Evolutionary conservation across 2,797 vertebrate genomes (phyloP).

Genomic region (Sardinella longiceps): DNA sequence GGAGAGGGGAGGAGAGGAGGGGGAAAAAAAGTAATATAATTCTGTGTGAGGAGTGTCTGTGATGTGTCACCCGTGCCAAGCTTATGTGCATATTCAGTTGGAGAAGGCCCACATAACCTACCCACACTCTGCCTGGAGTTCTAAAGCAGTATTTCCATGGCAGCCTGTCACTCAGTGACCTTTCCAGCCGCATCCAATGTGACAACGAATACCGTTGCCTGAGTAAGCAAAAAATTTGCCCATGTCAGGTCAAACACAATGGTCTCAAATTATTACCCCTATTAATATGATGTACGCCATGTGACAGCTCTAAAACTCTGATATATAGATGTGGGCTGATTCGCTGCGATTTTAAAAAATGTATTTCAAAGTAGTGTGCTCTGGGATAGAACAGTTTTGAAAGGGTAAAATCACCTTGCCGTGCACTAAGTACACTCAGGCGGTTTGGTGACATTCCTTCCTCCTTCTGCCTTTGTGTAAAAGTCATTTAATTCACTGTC

Average conservation of each 20-base stretch:
- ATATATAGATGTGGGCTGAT: conserved; percentile 33
- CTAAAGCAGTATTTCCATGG: conserved; percentile 54
- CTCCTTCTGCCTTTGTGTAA: background rate
- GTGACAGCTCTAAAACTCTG: conserved; percentile 71
- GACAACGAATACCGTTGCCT: conserved; percentile 38
- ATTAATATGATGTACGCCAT: conserved; percentile 73
- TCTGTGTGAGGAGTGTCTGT: background rate
- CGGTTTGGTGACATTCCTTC: background rate
- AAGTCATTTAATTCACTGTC: background rate
- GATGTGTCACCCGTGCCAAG: conserved; percentile 7
- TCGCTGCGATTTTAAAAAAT: conserved; percentile 1
- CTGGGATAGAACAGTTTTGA: conserved; percentile 19
- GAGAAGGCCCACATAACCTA: background rate
- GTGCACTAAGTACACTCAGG: conserved; percentile 25
- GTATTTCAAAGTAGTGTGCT: conserved; percentile 15
- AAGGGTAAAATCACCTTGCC: conserved; percentile 36
- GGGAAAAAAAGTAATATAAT: background rate
- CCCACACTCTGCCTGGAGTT: background rate
- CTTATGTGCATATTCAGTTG: conserved; percentile 31
- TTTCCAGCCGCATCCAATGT: conserved; percentile 58
- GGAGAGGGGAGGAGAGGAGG: no score
- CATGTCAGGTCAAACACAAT: conserved; percentile 59
- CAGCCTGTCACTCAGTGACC: conserved; percentile 66
- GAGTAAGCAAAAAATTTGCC: conserved; percentile 39
- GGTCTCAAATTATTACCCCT: conserved; percentile 68